A percentile compares a stretch with the other conserved stretches of the same genome.
These are phyloP conservation scores for Montipora cactus DNA, from an alignment of 64 coral and sea anemone genomes.

Conservation along the genomic window DNA sequence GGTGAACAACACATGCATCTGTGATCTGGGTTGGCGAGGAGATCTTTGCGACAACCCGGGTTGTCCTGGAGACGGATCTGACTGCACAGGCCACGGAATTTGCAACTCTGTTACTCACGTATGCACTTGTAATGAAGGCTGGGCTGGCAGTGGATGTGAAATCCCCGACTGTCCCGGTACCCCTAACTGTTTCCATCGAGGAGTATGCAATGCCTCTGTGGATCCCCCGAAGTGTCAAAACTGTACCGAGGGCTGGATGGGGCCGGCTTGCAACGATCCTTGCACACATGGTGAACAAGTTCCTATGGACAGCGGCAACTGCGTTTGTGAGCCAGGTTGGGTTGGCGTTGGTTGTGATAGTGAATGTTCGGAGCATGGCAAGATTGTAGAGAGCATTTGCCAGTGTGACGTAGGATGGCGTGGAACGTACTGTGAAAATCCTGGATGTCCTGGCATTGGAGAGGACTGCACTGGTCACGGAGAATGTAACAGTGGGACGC, in stretches of 20 bases:
- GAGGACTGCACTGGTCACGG: constrained; percentile 87
- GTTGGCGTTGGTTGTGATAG: constrained; percentile 93
- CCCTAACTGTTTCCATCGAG: constrained; percentile 87
- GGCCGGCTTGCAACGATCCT: constrained; percentile 89
- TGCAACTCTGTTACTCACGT: constrained; percentile 86
- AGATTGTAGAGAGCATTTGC: constrained; percentile 63
- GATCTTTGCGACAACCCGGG: constrained; percentile 85
- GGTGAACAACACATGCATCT: constrained; percentile 62
- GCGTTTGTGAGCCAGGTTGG: constrained; percentile 89
- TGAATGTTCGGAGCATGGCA: constrained; percentile 96
- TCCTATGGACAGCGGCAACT: constrained; percentile 96
- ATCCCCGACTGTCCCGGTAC: constrained; percentile 88
- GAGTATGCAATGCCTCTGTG: constrained; percentile 78
- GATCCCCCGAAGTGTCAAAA: constrained; percentile 87
- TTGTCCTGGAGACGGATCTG: constrained; percentile 76
- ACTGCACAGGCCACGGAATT: constrained; percentile 87
- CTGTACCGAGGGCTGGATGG: constrained; percentile 89
- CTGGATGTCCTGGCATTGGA: constrained; percentile 86
- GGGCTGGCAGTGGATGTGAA: constrained; percentile 90
- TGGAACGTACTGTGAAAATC: constrained; percentile 90
- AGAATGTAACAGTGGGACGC: constrained; percentile 91
- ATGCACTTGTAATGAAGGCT: constrained; percentile 90
- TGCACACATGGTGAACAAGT: constrained; percentile 83
- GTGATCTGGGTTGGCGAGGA: constrained; percentile 89
- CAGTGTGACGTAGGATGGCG: constrained; percentile 88